phyloP scores from a whole-genome alignment of 2,113 vertebrate genomes.

The Lampris incognitus region DNA sequence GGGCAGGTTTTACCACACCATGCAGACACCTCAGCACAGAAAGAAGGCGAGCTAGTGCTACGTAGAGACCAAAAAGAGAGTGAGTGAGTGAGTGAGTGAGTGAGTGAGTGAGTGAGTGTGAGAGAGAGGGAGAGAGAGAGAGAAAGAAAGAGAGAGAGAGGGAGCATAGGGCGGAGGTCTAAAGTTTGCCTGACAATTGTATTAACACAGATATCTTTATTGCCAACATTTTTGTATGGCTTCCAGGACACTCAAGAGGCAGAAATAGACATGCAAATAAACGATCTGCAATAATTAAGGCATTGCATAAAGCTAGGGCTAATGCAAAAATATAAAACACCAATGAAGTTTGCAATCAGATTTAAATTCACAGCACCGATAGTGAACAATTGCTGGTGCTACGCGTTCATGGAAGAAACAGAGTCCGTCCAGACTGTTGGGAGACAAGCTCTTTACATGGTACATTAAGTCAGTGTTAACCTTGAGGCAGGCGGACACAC shows the following conservation, averaged over 20 bases:
- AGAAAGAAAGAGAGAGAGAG: background rate
- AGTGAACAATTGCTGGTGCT: background rate
- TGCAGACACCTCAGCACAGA: constrained; percentile 74
- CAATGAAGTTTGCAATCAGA: constrained; percentile 1
- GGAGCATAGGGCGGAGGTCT: background rate
- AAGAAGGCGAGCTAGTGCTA: constrained; percentile 32
- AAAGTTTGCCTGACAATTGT: constrained; percentile 6
- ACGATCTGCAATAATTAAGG: background rate
- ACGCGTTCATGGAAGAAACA: constrained; percentile 22
- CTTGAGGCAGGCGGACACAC: constrained; percentile 46
- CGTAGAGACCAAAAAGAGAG: constrained; percentile 7
- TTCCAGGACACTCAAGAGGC: constrained; percentile 1
- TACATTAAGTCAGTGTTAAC: constrained; percentile 48
- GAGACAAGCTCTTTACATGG: constrained; percentile 36
- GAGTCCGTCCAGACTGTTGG: constrained; percentile 15
- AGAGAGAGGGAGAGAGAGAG: background rate
- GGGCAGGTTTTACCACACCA: constrained; percentile 82
- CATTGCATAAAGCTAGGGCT: background rate
- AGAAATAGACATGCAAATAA: constrained; percentile 5
- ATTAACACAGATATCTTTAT: constrained; percentile 37
- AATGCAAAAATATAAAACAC: constrained; percentile 22
- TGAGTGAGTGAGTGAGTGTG: background rate
- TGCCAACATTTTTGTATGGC: constrained; percentile 18
- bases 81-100: constrained; percentile 15
- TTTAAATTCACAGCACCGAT: background rate